Evolutionary conservation across 2,888 invertebrate genomes (phyloP).

Genomic region (Griposia aprilina): DNA sequence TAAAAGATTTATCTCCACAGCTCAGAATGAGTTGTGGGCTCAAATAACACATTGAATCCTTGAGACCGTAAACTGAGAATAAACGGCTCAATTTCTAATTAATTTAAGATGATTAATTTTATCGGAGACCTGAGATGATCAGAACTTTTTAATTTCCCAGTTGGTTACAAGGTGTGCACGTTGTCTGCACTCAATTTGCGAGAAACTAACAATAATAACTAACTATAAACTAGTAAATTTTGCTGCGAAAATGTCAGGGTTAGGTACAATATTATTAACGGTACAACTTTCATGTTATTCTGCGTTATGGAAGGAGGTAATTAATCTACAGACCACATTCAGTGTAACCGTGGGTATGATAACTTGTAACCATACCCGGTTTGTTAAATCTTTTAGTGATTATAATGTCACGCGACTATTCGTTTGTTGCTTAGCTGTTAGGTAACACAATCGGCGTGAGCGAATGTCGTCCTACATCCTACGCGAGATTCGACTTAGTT

Average conservation of each 20-base stretch:
- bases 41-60: not conserved
- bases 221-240: constrained; percentile 17
- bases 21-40: not conserved
- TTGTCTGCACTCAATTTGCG: not conserved
- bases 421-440: too few relatives aligned
- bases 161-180: not conserved
- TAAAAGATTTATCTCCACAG: not conserved
- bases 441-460: too few relatives aligned
- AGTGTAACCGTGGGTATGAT: not conserved
- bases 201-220: constrained; percentile 18
- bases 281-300: not conserved
- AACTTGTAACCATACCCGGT: not conserved
- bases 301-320: not conserved
- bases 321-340: not conserved
- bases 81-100: not conserved
- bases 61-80: not conserved
- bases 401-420: too few relatives aligned
- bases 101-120: not conserved
- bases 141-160: constrained; percentile 31
- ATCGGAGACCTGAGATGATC: not conserved
- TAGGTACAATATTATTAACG: not conserved
- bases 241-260: not conserved
- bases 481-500: too few relatives aligned
- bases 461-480: too few relatives aligned
- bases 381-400: not conserved